Evolutionary conservation across 2,113 vertebrate genomes (phyloP).

Genomic region (Chauna torquata): DNA sequence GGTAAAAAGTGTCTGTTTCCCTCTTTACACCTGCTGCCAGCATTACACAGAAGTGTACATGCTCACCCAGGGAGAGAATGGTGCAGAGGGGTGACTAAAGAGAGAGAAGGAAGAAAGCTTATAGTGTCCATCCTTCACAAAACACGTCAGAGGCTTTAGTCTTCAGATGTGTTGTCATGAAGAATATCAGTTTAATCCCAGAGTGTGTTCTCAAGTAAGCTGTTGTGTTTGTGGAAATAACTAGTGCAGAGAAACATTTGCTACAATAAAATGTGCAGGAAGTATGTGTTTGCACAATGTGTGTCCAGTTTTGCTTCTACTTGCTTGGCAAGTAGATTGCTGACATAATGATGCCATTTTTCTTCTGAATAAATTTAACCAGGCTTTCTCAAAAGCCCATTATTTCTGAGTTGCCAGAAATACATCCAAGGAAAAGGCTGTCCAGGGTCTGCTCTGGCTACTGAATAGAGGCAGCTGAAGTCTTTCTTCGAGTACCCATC

Average conservation of each 20-base stretch:
- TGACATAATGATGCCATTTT: neutral
- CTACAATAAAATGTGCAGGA: neutral
- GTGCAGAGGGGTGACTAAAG: neutral
- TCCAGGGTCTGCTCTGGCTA: neutral
- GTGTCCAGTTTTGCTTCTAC: neutral
- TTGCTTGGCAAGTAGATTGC: neutral
- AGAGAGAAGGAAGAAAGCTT: neutral
- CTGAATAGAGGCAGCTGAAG: neutral
- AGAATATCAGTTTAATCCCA: neutral
- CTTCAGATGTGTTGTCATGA: neutral
- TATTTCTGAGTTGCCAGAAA: neutral
- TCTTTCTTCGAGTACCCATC: neutral
- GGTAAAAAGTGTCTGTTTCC: neutral
- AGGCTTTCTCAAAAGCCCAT: neutral
- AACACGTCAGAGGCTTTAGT: neutral
- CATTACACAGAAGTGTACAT: neutral
- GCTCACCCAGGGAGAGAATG: neutral
- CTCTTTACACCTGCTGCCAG: neutral
- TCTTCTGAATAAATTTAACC: neutral
- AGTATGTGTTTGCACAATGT: neutral
- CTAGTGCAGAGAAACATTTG: accelerated
- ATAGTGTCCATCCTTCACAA: neutral
- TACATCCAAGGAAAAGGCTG: neutral
- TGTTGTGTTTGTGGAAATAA: neutral
- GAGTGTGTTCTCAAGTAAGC: neutral